A percentile compares a stretch with the other conserved stretches of the same genome.
Evolutionary conservation across 2,113 vertebrate genomes (phyloP).

Genomic region (Athene cunicularia): DNA sequence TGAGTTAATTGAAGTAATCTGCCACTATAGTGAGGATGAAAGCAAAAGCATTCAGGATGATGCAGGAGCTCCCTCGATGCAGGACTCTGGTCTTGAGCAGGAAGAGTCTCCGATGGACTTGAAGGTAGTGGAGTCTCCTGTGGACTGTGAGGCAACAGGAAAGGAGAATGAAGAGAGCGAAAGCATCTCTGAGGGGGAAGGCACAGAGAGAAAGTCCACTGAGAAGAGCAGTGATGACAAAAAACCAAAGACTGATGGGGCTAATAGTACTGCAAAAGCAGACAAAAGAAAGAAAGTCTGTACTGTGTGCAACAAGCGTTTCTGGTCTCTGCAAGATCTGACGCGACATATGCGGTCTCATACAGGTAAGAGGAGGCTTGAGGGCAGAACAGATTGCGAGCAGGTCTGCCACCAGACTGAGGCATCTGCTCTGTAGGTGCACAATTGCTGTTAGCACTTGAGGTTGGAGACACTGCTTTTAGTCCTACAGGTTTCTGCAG

Average conservation of each 20-base stretch:
- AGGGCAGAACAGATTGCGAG: background rate
- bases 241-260: constrained; percentile 84
- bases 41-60: constrained; percentile 19
- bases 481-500: background rate
- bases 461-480: background rate
- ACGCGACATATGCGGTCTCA: constrained; percentile 97
- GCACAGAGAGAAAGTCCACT: constrained; percentile 73
- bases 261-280: constrained; percentile 79
- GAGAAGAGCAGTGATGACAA: constrained; percentile 85
- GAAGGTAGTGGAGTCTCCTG: constrained; percentile 65
- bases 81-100: constrained; percentile 39
- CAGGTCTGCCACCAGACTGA: background rate
- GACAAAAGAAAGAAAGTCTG: constrained; percentile 99
- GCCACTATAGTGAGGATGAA: constrained; percentile 37
- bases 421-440: background rate
- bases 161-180: constrained; percentile 77
- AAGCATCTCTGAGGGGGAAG: constrained; percentile 81
- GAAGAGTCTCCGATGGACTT: constrained; percentile 63
- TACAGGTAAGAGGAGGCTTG: constrained; percentile 83
- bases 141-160: constrained; percentile 55
- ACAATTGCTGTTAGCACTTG: background rate
- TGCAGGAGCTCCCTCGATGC: constrained; percentile 27
- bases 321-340: constrained; percentile 98
- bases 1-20: background rate
- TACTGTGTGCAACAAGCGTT: constrained; percentile 92